A percentile compares a stretch with the other conserved stretches of the same genome.
These are phyloP conservation scores for Eupithecia inturbata DNA, from an alignment of 2,888 invertebrate species.

Conservation along the genomic window DNA sequence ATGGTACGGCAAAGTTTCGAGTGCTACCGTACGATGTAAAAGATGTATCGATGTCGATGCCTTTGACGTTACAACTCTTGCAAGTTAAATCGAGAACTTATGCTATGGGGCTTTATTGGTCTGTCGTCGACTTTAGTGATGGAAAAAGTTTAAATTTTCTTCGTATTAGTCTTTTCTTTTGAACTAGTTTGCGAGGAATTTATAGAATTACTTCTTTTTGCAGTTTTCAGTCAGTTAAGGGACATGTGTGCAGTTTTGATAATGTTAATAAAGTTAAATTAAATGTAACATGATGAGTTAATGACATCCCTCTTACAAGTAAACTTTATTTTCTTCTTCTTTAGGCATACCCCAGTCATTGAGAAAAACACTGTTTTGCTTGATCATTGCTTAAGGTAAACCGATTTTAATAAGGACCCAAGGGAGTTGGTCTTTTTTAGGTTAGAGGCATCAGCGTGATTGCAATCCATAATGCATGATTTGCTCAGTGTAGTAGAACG, in stretches of 20 bases:
- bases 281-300: background rate
- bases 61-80: conserved; percentile 47
- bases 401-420: too few relatives aligned
- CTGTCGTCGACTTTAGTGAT: conserved; percentile 7
- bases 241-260: background rate
- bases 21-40: conserved; percentile 34
- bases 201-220: background rate
- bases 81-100: conserved; percentile 28
- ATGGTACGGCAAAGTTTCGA: conserved; percentile 42
- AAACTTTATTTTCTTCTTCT: background rate
- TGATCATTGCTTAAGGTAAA: background rate
- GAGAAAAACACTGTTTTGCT: background rate
- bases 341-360: background rate
- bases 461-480: background rate
- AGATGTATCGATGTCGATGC: conserved; percentile 33
- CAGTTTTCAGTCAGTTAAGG: background rate
- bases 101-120: conserved; percentile 24
- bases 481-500: background rate
- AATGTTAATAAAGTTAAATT: background rate
- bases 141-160: conserved; percentile 14
- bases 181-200: conserved; percentile 9
- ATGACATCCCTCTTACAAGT: background rate
- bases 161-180: conserved; percentile 12
- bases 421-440: background rate
- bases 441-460: background rate